Conservation (phyloP, 2,888 invertebrate species). For the Leptinotarsa tumamoca region DNA sequence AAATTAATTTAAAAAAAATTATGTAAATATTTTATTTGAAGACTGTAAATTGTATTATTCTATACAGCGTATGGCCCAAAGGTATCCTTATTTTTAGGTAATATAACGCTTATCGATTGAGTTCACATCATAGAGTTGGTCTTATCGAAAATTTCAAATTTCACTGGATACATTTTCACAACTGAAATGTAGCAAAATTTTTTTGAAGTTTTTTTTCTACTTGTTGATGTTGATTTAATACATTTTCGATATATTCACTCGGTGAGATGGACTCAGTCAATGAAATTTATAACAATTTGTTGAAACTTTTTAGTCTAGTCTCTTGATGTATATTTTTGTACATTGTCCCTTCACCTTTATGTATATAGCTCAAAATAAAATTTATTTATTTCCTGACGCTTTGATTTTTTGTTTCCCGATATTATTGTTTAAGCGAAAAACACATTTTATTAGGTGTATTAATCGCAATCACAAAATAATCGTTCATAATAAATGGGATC, state of each 20-base stretch:
- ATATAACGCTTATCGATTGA: constrained; percentile 23
- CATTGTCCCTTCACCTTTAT: neutral
- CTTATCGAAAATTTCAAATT: neutral
- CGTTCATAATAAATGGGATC: too few relatives aligned
- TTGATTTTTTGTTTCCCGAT: neutral
- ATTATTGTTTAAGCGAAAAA: too few relatives aligned
- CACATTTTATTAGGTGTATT: too few relatives aligned
- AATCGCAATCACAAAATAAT: too few relatives aligned
- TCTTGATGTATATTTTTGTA: constrained; percentile 13
- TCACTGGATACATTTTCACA: neutral
- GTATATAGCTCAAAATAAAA: constrained; percentile 29
- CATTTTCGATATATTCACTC: neutral
- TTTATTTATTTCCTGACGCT: constrained; percentile 26
- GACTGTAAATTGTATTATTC: constrained; percentile 42
- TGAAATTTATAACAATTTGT: constrained; percentile 12
- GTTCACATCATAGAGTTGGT: neutral
- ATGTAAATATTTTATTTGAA: constrained; percentile 37
- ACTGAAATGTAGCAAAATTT: neutral
- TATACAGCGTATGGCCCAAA: constrained; percentile 43
- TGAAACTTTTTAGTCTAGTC: constrained; percentile 34
- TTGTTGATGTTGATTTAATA: neutral
- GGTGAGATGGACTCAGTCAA: neutral
- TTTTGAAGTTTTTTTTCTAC: too few relatives aligned
- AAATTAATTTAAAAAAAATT: constrained; percentile 26
- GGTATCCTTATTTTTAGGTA: constrained; percentile 36